phyloP scores from a whole-genome alignment of 1,140 invertebrate species.

The Neelides sp. region DNA sequence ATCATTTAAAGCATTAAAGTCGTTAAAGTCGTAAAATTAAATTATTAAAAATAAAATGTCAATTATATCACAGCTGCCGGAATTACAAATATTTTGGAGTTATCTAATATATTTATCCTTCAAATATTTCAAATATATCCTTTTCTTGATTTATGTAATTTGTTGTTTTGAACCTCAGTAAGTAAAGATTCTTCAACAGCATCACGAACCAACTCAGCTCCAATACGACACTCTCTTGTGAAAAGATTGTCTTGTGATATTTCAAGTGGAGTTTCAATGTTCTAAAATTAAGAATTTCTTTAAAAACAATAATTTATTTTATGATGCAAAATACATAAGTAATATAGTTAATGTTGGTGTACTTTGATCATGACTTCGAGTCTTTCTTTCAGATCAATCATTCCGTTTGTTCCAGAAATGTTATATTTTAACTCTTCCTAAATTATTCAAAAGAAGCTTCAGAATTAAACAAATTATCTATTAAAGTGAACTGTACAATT shows the following conservation, averaged over 20 bases:
- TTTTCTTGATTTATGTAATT: too few species aligned
- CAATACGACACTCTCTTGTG: slow-evolving; percentile 16
- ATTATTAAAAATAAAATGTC: not conserved
- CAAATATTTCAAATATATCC: too few species aligned
- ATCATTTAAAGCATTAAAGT: too few species aligned
- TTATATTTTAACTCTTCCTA: slow-evolving; percentile 20
- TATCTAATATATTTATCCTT: too few species aligned
- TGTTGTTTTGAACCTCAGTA: slow-evolving; percentile 8
- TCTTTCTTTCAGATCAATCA: slow-evolving; percentile 21
- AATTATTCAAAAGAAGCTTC: too few species aligned
- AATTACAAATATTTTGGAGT: too few species aligned
- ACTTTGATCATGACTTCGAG: slow-evolving; percentile 23
- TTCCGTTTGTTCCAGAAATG: slow-evolving; percentile 17
- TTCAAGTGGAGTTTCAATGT: slow-evolving; percentile 18
- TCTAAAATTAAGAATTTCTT: not conserved
- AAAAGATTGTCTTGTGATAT: slow-evolving; percentile 22
- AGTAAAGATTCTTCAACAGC: slow-evolving; percentile 22
- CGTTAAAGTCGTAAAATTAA: too few species aligned
- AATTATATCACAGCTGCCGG: too few species aligned
- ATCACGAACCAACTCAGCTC: slow-evolving; percentile 22
- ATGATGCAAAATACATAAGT: slow-evolving; percentile 4
- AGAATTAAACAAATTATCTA: too few species aligned
- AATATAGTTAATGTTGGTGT: not conserved
- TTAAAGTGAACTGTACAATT: too few species aligned
- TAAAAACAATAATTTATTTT: not conserved